Conservation (phyloP, 2,113 vertebrate genomes). For the Ictalurus furcatus region DNA sequence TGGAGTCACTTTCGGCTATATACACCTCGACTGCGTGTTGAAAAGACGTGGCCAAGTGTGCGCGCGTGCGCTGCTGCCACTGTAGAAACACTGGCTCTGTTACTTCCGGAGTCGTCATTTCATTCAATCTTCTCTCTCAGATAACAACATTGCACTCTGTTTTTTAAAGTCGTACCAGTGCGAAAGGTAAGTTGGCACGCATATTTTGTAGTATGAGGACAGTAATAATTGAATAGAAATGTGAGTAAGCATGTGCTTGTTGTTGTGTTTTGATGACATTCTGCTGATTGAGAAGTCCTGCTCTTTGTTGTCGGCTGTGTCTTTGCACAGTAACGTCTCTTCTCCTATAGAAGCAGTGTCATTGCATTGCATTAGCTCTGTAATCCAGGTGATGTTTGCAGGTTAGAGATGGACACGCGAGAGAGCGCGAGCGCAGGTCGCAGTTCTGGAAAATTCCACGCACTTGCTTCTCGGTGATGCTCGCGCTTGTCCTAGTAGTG, state of each 20-base stretch:
- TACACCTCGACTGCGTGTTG: background rate
- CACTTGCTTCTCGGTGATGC: background rate
- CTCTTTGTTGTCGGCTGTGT: no score
- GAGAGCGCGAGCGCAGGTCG: background rate
- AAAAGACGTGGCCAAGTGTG: background rate
- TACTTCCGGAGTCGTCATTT: conserved; percentile 15
- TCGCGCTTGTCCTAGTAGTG: background rate
- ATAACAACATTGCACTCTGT: background rate
- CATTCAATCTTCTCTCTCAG: background rate
- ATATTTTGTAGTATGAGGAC: background rate
- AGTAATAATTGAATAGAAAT: background rate
- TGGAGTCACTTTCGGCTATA: no score
- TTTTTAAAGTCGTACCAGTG: background rate
- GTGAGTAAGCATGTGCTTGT: no score
- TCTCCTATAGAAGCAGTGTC: background rate
- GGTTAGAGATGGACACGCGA: background rate
- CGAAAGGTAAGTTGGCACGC: conserved; percentile 38
- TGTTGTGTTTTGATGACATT: background rate
- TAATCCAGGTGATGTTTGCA: background rate
- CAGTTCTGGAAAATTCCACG: conserved; percentile 38
- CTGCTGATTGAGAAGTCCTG: background rate
- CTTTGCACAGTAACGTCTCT: background rate
- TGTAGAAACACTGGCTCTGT: no score
- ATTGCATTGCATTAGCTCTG: background rate
- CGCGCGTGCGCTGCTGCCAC: background rate